Conservation (phyloP, 2,888 invertebrate species). For the Pasiphila rectangulata region DNA sequence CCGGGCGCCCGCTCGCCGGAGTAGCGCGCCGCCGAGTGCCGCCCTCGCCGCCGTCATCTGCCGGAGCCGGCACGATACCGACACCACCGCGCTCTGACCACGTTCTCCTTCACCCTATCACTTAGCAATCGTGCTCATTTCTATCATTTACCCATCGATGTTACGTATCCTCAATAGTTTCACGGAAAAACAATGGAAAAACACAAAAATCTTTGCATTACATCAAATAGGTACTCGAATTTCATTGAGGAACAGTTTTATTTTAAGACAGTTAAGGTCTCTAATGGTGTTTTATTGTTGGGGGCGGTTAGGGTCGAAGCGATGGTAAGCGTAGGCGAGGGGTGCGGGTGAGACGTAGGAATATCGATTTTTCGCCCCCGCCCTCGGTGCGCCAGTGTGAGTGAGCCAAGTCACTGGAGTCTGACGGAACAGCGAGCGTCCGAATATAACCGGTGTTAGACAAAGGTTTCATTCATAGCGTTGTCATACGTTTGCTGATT, state of each 20-base stretch:
- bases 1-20: slow-evolving; percentile 78
- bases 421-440: slow-evolving; percentile 53
- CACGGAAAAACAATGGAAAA: too few species aligned
- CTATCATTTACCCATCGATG: slow-evolving; percentile 6
- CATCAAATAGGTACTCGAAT: not conserved
- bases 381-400: slow-evolving; percentile 76
- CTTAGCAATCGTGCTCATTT: slow-evolving; percentile 46
- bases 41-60: slow-evolving; percentile 54
- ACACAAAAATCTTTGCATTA: too few species aligned
- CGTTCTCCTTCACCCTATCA: slow-evolving; percentile 53
- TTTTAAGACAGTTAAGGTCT: slow-evolving; percentile 64
- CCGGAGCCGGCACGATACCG: slow-evolving; percentile 32
- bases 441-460: slow-evolving; percentile 50
- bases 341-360: slow-evolving; percentile 71
- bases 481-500: slow-evolving; percentile 43
- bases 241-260: slow-evolving; percentile 51
- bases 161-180: too few species aligned
- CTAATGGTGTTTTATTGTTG: slow-evolving; percentile 68
- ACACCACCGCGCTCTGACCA: slow-evolving; percentile 36
- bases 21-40: slow-evolving; percentile 78
- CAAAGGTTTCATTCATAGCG: slow-evolving; percentile 61
- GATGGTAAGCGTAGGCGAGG: slow-evolving; percentile 58
- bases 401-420: slow-evolving; percentile 66
- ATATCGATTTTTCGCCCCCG: slow-evolving; percentile 79
- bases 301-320: slow-evolving; percentile 75